Evolutionary conservation across 2,113 vertebrate species (phyloP).

Genomic region (Dicerorhinus sumatrensis): DNA sequence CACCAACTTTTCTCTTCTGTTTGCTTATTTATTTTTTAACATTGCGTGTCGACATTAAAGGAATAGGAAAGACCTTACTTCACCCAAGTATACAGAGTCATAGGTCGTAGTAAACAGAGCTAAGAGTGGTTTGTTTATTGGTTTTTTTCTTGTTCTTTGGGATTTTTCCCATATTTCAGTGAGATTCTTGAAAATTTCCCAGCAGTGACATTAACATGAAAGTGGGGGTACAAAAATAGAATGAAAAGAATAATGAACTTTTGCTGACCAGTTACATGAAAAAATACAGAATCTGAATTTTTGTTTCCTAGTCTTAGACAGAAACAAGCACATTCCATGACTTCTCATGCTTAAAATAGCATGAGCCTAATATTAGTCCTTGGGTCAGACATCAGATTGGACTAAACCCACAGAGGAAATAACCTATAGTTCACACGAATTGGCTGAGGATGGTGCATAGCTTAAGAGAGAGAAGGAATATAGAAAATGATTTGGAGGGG

Average conservation of each 20-base stretch:
- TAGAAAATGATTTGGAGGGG: neutral
- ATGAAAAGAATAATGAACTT: neutral
- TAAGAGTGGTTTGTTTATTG: neutral
- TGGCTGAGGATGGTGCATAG: neutral
- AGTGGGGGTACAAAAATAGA: neutral
- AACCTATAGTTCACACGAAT: neutral
- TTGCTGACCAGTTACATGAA: neutral
- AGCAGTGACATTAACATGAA: neutral
- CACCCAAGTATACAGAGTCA: neutral
- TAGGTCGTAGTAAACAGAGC: neutral
- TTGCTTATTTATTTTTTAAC: conserved; percentile 2
- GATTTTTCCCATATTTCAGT: neutral
- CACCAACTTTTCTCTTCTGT: neutral
- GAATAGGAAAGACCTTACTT: neutral
- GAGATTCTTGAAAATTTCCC: neutral
- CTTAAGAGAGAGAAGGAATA: neutral
- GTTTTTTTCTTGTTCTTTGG: neutral
- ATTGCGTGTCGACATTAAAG: neutral
- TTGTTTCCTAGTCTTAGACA: neutral
- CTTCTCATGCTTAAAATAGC: neutral
- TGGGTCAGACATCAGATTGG: neutral
- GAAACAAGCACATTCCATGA: neutral
- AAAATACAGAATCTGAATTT: neutral
- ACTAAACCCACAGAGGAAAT: neutral
- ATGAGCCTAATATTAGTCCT: neutral